A percentile compares a stretch with the other conserved stretches of the same genome.
phyloP scores from a whole-genome alignment of 2,888 invertebrate species.

The Drosophila buzzatii region DNA sequence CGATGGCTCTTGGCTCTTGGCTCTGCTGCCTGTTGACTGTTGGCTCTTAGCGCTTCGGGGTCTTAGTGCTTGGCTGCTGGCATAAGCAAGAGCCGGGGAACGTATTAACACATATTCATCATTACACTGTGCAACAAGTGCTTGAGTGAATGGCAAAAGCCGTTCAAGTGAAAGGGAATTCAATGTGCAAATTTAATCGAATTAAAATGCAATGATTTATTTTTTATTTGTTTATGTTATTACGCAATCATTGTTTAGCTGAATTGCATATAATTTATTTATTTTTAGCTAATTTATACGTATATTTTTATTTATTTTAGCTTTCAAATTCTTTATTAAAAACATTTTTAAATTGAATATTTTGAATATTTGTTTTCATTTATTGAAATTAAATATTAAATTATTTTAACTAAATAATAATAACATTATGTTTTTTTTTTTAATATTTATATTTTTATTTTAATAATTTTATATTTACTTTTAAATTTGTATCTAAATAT shows the following conservation, averaged over 20 bases:
- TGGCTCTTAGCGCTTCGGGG: conserved; percentile 15
- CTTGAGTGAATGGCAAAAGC: background rate
- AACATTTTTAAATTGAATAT: no score
- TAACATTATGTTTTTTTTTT: no score
- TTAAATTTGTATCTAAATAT: no score
- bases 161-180: background rate
- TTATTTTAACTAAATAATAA: no score
- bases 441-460: no score
- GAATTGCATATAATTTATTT: background rate
- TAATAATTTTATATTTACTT: no score
- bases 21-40: background rate
- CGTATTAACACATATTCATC: conserved; percentile 68
- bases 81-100: conserved; percentile 33
- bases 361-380: no score
- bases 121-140: conserved; percentile 44
- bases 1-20: conserved; percentile 10
- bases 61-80: conserved; percentile 24
- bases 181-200: background rate
- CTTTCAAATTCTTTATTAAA: no score
- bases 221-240: background rate
- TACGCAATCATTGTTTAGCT: background rate
- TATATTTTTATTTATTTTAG: no score
- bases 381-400: no score
- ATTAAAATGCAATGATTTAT: background rate
- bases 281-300: no score